phyloP scores from a whole-genome alignment of 1,140 invertebrate genomes.

The Zaprionus camerounensis region DNA sequence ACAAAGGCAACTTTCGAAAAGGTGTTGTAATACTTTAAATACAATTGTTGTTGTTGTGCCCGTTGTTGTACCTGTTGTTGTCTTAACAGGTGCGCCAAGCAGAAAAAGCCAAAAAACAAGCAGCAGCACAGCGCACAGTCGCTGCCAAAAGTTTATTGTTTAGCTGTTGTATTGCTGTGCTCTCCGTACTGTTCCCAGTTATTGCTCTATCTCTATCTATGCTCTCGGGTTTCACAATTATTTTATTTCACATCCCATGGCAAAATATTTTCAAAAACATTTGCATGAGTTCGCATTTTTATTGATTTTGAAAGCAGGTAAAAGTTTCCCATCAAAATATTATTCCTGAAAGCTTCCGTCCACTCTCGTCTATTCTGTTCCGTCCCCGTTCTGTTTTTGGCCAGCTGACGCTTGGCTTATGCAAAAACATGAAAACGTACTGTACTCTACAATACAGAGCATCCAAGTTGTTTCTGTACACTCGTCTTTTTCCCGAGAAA shows the following conservation, averaged over 20 bases:
- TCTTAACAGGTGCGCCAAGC: conserved; percentile 57
- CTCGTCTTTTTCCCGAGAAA: neutral
- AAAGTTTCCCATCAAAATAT: conserved; percentile 49
- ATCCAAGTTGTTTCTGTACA: neutral
- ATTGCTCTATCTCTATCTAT: neutral
- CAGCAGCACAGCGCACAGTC: conserved; percentile 45
- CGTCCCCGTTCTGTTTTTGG: conserved; percentile 13
- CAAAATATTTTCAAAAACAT: conserved; percentile 48
- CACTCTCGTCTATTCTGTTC: neutral
- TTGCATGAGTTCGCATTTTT: conserved; percentile 52
- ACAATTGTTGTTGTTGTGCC: conserved; percentile 22
- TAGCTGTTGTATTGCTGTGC: conserved; percentile 32
- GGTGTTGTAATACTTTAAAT: conserved; percentile 55
- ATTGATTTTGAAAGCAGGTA: conserved; percentile 60
- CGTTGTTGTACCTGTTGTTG: conserved; percentile 13
- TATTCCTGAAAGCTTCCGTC: neutral
- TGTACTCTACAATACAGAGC: neutral
- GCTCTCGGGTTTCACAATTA: conserved; percentile 50
- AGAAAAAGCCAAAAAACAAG: conserved; percentile 51
- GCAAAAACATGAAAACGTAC: neutral
- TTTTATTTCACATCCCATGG: conserved; percentile 42
- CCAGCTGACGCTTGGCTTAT: conserved; percentile 21
- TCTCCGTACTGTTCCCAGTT: conserved; percentile 9
- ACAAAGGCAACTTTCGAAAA: conserved; percentile 56
- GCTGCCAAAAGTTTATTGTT: conserved; percentile 72